phyloP scores from a whole-genome alignment of 2,888 invertebrate genomes.

The Lasioglossum oenotherae region DNA sequence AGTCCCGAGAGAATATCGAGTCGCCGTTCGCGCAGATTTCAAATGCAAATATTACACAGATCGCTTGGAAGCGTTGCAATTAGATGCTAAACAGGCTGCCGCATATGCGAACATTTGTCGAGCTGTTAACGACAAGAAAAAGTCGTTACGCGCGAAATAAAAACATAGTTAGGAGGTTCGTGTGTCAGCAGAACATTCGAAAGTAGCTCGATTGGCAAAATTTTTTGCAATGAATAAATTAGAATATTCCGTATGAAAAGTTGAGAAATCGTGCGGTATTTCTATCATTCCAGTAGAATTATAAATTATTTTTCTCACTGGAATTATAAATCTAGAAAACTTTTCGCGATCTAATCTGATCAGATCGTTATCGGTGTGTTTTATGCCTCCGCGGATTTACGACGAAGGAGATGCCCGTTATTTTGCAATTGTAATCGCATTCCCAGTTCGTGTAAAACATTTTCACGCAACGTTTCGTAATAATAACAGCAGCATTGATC shows the following conservation, averaged over 20 bases:
- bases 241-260: neutral
- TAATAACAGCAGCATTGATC: neutral
- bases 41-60: neutral
- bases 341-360: neutral
- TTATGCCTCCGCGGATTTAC: neutral
- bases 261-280: neutral
- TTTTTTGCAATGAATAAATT: neutral
- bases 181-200: neutral
- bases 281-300: neutral
- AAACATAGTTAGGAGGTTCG: neutral
- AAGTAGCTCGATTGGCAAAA: neutral
- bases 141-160: neutral
- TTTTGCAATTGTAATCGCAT: neutral
- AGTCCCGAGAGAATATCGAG: neutral
- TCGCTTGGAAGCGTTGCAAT: neutral
- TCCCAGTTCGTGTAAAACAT: neutral
- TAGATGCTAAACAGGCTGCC: neutral
- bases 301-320: neutral
- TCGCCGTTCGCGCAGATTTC: neutral
- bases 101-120: neutral
- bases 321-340: neutral
- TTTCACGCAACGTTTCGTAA: conserved; percentile 26
- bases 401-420: neutral
- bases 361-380: neutral
- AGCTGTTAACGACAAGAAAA: neutral